Conservation (phyloP, 2,113 vertebrate species). For the Castor canadensis region DNA sequence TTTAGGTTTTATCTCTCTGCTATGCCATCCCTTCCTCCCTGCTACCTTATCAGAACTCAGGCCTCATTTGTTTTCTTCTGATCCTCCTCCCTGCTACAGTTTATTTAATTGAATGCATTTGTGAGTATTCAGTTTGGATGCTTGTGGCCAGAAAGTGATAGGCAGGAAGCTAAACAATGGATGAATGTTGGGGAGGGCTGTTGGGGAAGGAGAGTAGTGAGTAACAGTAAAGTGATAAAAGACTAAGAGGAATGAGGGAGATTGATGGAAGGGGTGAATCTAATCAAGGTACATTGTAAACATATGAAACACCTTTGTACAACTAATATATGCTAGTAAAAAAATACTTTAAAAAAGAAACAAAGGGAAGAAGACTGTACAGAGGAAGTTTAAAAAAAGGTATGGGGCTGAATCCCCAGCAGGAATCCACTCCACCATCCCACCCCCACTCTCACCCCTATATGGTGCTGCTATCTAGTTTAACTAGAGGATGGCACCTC, state of each 20-base stretch:
- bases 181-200: background rate
- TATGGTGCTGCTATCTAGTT: background rate
- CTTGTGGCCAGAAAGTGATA: background rate
- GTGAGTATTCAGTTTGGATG: conserved; percentile 13
- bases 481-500: background rate
- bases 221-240: background rate
- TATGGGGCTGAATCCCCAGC: background rate
- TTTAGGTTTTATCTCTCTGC: too few species aligned
- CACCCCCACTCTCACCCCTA: background rate
- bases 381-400: background rate
- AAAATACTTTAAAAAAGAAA: too few species aligned
- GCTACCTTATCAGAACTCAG: too few species aligned
- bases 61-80: too few species aligned
- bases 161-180: conserved; percentile 7
- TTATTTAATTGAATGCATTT: conserved; percentile 30
- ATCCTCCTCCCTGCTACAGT: too few species aligned
- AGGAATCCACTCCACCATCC: background rate
- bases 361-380: background rate
- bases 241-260: background rate
- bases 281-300: too few species aligned
- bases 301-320: too few species aligned
- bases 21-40: too few species aligned
- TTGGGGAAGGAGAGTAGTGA: background rate
- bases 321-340: too few species aligned
- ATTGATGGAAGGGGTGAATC: too few species aligned